Evolutionary conservation across 2,888 invertebrate species (phyloP), one percentile per base, ranked within the genome.

Genomic region (Seira sanloemensis): DNA sequence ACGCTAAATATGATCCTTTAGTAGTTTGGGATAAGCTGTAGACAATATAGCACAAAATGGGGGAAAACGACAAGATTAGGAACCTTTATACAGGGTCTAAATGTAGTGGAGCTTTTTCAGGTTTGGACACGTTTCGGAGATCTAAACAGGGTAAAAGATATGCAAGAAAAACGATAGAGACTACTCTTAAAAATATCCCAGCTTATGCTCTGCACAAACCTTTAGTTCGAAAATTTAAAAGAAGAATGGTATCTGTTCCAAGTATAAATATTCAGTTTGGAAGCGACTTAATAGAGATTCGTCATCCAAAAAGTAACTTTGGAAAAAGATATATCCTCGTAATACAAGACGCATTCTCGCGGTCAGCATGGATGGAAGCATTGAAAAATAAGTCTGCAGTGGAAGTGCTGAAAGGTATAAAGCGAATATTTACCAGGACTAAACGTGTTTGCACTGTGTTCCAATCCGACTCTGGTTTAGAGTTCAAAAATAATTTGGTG

Each of bases 271-370:
- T 65, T 9, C 80, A 80, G 18, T 77, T 66, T 62, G 83, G 79
- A 21, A 67, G 54, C 2, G 86, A 86, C 25, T 58, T 86, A 21
- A 24, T 77, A 16, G 86, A 86, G 21, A 66, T 86, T 5, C 69
- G 67, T 69, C 23, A 67, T 24, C 54, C 76, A 0, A 79, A 73
- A 25, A 80, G 72, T n/a, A 83, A 86, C 46, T 84, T 76, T 58
- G 69, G 68, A 7, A 86, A 86, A 66, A 74, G n/a, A 5, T 86
- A 74, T 25, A 71, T 86, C 18, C 16, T 83, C 0, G 58, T 19
- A 18, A 67, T 82, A 0, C 16, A 72, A 0, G 82, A 83, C 27
- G 37, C 37, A 19, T 83, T 86, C 58, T 50, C 68, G 1, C 76
- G 79, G 26, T 46, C 26, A 16, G 76, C 65, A 1, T 83, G 71